Base-by-base conservation (phyloP, 2,888 invertebrate genomes). In the Apomyelois bistriatella region DNA sequence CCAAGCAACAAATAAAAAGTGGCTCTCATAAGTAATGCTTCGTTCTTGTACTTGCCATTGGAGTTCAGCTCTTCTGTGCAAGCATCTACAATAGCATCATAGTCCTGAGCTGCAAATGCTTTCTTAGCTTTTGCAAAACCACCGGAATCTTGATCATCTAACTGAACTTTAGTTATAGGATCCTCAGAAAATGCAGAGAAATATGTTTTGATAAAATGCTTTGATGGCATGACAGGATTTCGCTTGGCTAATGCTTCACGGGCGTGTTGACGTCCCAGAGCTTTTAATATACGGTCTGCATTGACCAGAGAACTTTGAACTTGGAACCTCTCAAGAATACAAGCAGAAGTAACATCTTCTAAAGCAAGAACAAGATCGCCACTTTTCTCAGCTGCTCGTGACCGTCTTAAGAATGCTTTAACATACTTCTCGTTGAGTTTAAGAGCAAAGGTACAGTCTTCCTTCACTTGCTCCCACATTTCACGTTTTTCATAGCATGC, bases 261-360 rank as follows among this genome's bases (percentile, higher is more conserved):
- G 0, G 96, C 96, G 73, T 96, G 95, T 58, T 90, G 90, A 52
- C 89, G 74, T 77, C 97, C 95, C 56, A 97, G 92, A 61, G 95
- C 94, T 78, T 97, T 97, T 8, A 99, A 90, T 52, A 98, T 94
- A 52, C 96, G 92, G 82, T 98, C 98, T 17, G 98, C 98, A 85
- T 95, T 94, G 55, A 94, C 87, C 17, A 98, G 88, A 16, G 96
- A 95, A 58, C 92, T 93, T 66, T 94, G 94, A 73, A 97, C 97
- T 71, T 94, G 93, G 85, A 98, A 99, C 65, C 93, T 93, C 86
- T 98, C 98, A 58, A 98, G 87, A 63, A 98, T 94, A 75, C 98
- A 98, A 13, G 97, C 96, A 22, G 97, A 95, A 0, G 98, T 98
- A 0, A 98, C 94, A 90, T 99, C 98, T 89, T 98, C 97, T 50